Evolutionary conservation across 1,140 invertebrate species (phyloP).

Genomic region (Chelonus insularis): DNA sequence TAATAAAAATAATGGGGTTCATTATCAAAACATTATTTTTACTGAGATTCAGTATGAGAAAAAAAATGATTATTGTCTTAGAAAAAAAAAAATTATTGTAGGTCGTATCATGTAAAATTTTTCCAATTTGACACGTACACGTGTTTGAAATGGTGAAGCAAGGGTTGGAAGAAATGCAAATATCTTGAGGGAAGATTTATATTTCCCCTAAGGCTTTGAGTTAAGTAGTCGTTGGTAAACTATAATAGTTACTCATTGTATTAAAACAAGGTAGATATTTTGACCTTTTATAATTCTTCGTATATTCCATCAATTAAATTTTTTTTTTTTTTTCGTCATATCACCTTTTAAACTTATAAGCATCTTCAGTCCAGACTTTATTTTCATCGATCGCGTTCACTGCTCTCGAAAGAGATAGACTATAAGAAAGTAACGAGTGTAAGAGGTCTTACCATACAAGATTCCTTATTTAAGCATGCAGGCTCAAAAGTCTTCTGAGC

Average conservation of each 20-base stretch:
- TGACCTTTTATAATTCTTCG: not conserved
- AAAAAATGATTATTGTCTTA: too few species aligned
- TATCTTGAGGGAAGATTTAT: not conserved
- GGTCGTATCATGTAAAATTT: too few species aligned
- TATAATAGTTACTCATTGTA: not conserved
- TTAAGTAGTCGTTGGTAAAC: too few species aligned
- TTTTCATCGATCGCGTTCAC: slow-evolving; percentile 7
- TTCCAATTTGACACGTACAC: too few species aligned
- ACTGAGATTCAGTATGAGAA: too few species aligned
- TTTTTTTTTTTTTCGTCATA: not conserved
- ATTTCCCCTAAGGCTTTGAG: not conserved
- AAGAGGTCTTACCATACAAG: not conserved
- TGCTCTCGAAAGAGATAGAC: not conserved
- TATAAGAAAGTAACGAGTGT: slow-evolving; percentile 1
- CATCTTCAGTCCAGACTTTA: not conserved
- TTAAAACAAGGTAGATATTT: not conserved
- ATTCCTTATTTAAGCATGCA: slow-evolving; percentile 7
- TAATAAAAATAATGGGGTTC: too few species aligned
- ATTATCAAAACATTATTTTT: too few species aligned
- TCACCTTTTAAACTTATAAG: not conserved
- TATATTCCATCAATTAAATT: not conserved
- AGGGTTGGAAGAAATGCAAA: not conserved
- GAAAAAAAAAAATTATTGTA: too few species aligned
- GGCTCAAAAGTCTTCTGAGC: slow-evolving; percentile 6
- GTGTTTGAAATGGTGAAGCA: not conserved